These are phyloP conservation scores for Saxidomus purpurata DNA, from an alignment of 1,140 invertebrate genomes.

Conservation along the genomic window DNA sequence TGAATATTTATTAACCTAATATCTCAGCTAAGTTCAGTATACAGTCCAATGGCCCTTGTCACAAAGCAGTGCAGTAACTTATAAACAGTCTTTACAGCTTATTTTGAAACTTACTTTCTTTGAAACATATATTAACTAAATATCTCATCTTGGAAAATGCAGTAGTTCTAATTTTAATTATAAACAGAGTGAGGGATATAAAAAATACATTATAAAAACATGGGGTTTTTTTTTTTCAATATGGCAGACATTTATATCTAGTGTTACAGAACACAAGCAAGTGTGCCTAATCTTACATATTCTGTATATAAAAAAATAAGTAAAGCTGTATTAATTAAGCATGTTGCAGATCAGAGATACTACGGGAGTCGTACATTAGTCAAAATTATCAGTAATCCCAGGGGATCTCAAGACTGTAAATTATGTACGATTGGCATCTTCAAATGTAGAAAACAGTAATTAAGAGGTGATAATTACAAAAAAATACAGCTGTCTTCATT, in stretches of 20 bases:
- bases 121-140: too few relatives aligned
- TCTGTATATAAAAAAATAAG: constrained; percentile 29
- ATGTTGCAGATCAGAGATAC: constrained; percentile 48
- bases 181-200: too few relatives aligned
- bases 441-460: constrained; percentile 63
- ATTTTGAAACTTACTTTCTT: too few relatives aligned
- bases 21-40: too few relatives aligned
- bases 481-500: constrained; percentile 64
- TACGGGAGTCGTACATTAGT: constrained; percentile 43
- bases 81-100: too few relatives aligned
- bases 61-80: too few relatives aligned
- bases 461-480: constrained; percentile 66
- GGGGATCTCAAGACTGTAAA: constrained; percentile 12
- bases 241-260: not conserved
- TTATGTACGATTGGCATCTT: constrained; percentile 54
- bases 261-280: too few relatives aligned
- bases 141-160: too few relatives aligned
- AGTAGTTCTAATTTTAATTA: too few relatives aligned
- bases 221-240: not conserved
- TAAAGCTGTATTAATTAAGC: constrained; percentile 8
- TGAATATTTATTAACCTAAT: too few relatives aligned
- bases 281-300: too few relatives aligned
- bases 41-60: too few relatives aligned
- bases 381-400: constrained; percentile 59
- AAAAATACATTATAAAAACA: not conserved